These are phyloP conservation scores for Stegostoma tigrinum DNA, from an alignment of 2,113 vertebrate species.

Conservation along the genomic window DNA sequence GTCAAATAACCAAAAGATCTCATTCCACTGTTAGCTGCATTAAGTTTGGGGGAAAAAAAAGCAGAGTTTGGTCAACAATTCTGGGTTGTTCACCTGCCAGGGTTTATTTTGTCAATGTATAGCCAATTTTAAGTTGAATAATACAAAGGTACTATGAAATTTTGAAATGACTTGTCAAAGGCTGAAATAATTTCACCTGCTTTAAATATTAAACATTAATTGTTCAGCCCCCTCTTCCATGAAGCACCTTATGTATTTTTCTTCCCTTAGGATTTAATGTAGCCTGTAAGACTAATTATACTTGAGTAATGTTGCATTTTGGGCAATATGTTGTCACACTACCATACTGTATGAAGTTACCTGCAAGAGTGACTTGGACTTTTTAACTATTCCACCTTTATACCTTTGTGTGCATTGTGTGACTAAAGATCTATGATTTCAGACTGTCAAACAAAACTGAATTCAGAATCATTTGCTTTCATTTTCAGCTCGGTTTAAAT, in stretches of 20 bases:
- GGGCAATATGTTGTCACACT: background rate
- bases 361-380: background rate
- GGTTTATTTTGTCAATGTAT: background rate
- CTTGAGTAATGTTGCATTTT: background rate
- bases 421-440: background rate
- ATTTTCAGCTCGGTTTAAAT: background rate
- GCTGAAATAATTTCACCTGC: background rate
- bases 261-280: slow-evolving; percentile 23
- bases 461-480: background rate
- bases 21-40: background rate
- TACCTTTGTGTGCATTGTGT: background rate
- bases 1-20: background rate
- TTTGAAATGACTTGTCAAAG: slow-evolving; percentile 9
- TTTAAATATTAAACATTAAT: slow-evolving; percentile 14
- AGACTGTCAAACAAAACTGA: background rate
- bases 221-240: background rate
- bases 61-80: background rate
- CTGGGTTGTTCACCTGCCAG: background rate
- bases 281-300: background rate
- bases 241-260: slow-evolving; percentile 17
- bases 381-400: background rate
- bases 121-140: background rate
- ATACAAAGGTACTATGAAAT: background rate
- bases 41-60: background rate
- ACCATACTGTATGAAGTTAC: background rate